Base-by-base conservation (phyloP, 2,797 vertebrate genomes). In the Anabas testudineus region DNA sequence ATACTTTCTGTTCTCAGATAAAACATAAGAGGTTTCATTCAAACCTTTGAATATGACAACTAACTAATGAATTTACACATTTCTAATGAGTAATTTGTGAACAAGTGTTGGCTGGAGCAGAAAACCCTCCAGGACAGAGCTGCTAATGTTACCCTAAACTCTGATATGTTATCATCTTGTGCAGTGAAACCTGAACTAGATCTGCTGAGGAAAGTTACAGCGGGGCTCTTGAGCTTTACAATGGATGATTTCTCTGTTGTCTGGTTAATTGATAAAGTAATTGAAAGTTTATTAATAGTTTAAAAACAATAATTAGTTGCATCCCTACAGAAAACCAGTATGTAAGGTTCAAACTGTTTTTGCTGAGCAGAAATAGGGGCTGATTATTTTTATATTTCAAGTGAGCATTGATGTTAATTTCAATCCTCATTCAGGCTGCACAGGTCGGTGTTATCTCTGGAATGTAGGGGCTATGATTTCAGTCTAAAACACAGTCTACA, bases 401-500 rank as follows among this genome's bases (percentile, higher is more conserved):
- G 26, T 13, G 32, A 42, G 39, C 39, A 45, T 49, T 9, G 37
- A 45, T 46, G 42, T 37, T 67, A 7, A 67, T 56, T 61, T 71
- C 21, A 36, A 72, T 52, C 46, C 36, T 74, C 1, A 16, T 15
- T 72, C n/a, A 46, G 22, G 15, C 56, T 48, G 13, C 52, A 58
- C 28, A 47, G 37, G 30, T 62, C 21, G 67, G 41, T 48, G 64
- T 24, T 70, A 77, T 71, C 70, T 71, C 37, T 69, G 61, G 53
- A 76, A 73, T 76, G 56, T 60, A n/a, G 51, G 26, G 0, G 9
- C 43, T 49, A 55, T 39, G 45, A 61, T 70, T 65, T 19, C 19
- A 21, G 41, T 39, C 41, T 67, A 36, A 73, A 47, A 54, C 15
- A 24, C 19, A 37, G 18, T 49, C 69, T 22, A 30, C 18, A 37